phyloP scores from a whole-genome alignment of 2,888 invertebrate species.

The Temnothorax rugatulus region DNA sequence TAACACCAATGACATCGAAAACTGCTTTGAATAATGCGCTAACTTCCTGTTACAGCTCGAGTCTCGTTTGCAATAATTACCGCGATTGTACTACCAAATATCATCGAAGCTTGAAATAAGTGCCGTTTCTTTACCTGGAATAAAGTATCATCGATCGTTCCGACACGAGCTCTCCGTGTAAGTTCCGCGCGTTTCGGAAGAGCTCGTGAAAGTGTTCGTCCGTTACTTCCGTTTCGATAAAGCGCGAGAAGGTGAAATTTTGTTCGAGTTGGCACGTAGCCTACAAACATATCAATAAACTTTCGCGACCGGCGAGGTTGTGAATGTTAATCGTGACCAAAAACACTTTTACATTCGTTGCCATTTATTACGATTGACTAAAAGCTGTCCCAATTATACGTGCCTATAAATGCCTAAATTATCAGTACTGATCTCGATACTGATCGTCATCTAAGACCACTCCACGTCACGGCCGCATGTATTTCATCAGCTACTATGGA shows the following conservation, averaged over 20 bases:
- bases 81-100: slow-evolving; percentile 54
- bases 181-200: slow-evolving; percentile 53
- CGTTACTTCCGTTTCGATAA: slow-evolving; percentile 60
- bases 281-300: slow-evolving; percentile 56
- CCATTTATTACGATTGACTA: slow-evolving; percentile 20
- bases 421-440: too few species aligned
- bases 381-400: slow-evolving; percentile 58
- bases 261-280: slow-evolving; percentile 62
- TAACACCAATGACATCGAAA: slow-evolving; percentile 63
- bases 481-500: not conserved
- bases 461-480: not conserved
- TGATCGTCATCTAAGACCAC: not conserved
- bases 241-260: slow-evolving; percentile 70
- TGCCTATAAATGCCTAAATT: slow-evolving; percentile 19
- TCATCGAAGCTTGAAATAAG: slow-evolving; percentile 26
- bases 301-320: slow-evolving; percentile 62
- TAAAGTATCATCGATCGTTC: slow-evolving; percentile 12
- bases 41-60: slow-evolving; percentile 57
- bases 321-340: slow-evolving; percentile 70
- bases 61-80: slow-evolving; percentile 52
- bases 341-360: slow-evolving; percentile 77
- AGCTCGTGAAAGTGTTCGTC: slow-evolving; percentile 68
- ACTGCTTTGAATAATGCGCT: slow-evolving; percentile 58
- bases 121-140: slow-evolving; percentile 30
- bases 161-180: not conserved